Percentiles rank a stretch among this genome's conserved stretches.
These are phyloP conservation scores for Scrobipalpa atriplicella DNA, from an alignment of 2,888 invertebrate species.

Conservation along the genomic window DNA sequence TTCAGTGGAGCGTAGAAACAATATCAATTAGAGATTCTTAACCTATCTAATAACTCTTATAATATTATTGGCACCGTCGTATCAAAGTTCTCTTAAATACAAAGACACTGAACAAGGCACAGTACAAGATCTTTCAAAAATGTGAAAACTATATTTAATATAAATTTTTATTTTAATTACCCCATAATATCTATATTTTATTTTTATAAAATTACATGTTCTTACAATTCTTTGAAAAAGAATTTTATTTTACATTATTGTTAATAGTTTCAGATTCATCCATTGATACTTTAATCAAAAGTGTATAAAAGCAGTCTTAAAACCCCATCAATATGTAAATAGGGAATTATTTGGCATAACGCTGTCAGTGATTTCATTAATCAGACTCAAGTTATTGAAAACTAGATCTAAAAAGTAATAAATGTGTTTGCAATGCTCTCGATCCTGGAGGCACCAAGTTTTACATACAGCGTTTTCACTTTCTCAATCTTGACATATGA, in stretches of 20 bases:
- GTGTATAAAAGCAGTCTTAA: neutral
- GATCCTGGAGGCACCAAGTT: no score
- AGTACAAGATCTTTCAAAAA: neutral
- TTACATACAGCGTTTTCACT: no score
- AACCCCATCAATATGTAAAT: no score
- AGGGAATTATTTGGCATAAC: neutral
- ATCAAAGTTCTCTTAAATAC: slow-evolving; percentile 22
- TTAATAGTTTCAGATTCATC: neutral
- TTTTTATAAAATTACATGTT: no score
- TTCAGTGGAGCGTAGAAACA: slow-evolving; percentile 62
- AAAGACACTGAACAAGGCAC: slow-evolving; percentile 53
- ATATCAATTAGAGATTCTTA: slow-evolving; percentile 63
- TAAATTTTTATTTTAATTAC: no score
- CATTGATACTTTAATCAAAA: neutral
- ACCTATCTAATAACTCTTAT: slow-evolving; percentile 37
- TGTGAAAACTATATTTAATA: neutral
- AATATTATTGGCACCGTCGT: slow-evolving; percentile 57
- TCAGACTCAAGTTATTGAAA: neutral
- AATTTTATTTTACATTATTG: no score
- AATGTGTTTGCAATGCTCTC: no score
- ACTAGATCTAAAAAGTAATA: neutral
- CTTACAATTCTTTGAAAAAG: no score
- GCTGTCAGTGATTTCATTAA: neutral
- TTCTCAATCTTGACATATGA: no score
- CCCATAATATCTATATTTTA: no score